Evolutionary conservation across 2,888 invertebrate genomes (phyloP).

Genomic region (Parnassius apollo): DNA sequence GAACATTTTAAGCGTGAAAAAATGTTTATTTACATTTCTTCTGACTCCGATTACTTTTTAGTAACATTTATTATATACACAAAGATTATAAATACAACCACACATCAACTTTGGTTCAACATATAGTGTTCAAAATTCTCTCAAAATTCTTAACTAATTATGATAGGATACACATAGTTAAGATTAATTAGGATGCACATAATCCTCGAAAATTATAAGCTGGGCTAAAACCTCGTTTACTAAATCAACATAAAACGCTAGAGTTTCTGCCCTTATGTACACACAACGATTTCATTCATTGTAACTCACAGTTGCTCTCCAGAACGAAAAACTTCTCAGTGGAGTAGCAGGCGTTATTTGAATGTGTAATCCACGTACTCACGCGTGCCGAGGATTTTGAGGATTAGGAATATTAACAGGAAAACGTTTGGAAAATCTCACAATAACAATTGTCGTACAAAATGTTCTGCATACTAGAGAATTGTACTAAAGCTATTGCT

Average conservation of each 20-base stretch:
- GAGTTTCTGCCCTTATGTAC: background rate
- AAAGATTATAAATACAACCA: no score
- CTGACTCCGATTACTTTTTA: no score
- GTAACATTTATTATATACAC: no score
- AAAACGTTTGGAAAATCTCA: background rate
- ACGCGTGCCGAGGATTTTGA: slow-evolving; percentile 61
- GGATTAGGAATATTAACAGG: slow-evolving; percentile 57
- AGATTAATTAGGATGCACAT: slow-evolving; percentile 29
- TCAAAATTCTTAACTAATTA: no score
- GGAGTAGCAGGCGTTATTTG: slow-evolving; percentile 53
- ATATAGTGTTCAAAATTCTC: no score
- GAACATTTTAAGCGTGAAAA: no score
- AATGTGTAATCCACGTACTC: slow-evolving; percentile 55
- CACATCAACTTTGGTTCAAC: no score
- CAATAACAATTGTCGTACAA: background rate
- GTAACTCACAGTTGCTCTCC: slow-evolving; percentile 26
- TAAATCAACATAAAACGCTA: slow-evolving; percentile 39
- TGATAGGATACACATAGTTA: slow-evolving; percentile 28
- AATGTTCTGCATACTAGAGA: background rate
- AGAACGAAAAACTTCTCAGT: slow-evolving; percentile 43
- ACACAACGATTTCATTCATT: no score
- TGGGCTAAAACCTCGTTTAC: slow-evolving; percentile 62
- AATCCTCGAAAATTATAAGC: slow-evolving; percentile 52
- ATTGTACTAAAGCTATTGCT: no score
- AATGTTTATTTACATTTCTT: no score